Evolutionary conservation across 2,113 vertebrate genomes (phyloP), one percentile per base, ranked within the genome.

Genomic region (Clarias magur): DNA sequence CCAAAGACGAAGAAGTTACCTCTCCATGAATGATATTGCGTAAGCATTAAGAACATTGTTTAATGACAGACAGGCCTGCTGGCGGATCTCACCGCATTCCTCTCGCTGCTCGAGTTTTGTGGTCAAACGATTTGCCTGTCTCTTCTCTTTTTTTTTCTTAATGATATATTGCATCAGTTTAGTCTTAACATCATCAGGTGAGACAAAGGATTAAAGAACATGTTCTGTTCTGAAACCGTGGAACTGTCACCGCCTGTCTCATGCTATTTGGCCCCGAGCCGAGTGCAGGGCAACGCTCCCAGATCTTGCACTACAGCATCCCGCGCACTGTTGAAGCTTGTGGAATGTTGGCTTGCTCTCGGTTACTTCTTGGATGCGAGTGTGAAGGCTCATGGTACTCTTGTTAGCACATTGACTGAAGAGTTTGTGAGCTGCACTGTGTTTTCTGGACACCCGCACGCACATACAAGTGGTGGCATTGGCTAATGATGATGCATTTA

Each of bases 221-320:
- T 25, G 48, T 85, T 82, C 79, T 83, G 76, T 79, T 21, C 57
- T 59, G 70, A 83, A 80, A 83, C 53, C 3, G n/a, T 54, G 38
- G 62, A 72, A 56, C 34, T 57, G 85, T 88, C 23, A 30, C 34
- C 4, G 62, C 89, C 72, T 79, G 85, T 68, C 70, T 79, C 12
- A 78, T 16, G n/a, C 19, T 80, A 2, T 25, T 60, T 59, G 65
- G 75, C 67, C 30, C 65, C 53, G n/a, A 62, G 59, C 17, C 4
- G 21, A 62, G 57, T 42, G 21, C 59, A 38, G 19, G 30, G 30
- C n/a, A 81, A 3, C 12, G 11, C 59, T 62, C 19, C 75, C 75
- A 78, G 48, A 78, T 78, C 75, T 56, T 6, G 15, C 75, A 78
- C 75, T 56, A 17, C 53, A 17, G 53, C 53, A 76, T 42, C 70